Percentiles rank a stretch among this genome's conserved stretches.
phyloP scores from a whole-genome alignment of 1,140 invertebrate genomes.

The Bombyx mori region DNA sequence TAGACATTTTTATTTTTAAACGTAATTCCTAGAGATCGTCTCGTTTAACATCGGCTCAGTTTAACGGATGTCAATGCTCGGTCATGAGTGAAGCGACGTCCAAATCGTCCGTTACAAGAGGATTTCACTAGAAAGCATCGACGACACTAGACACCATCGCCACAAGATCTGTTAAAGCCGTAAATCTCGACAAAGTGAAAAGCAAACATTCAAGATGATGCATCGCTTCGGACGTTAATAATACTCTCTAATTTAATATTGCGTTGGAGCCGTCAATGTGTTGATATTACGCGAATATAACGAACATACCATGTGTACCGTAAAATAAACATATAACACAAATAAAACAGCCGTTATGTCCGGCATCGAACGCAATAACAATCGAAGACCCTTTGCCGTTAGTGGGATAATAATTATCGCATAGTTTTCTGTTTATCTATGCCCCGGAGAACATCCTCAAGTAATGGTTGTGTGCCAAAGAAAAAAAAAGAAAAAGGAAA shows the following conservation, averaged over 20 bases:
- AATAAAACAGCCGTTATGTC: constrained; percentile 40
- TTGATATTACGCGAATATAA: no score
- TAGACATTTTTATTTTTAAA: no score
- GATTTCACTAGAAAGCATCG: constrained; percentile 47
- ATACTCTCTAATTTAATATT: no score
- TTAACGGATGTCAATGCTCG: not conserved
- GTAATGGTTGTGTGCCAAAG: not conserved
- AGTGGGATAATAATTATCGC: constrained; percentile 33
- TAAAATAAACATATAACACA: not conserved
- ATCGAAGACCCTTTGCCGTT: constrained; percentile 41
- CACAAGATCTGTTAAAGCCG: constrained; percentile 25
- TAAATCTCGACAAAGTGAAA: constrained; percentile 38
- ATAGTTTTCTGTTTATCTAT: constrained; percentile 27
- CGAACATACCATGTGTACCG: no score
- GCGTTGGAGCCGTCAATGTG: no score
- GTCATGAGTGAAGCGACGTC: not conserved
- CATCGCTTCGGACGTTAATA: not conserved
- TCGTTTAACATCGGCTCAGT: not conserved
- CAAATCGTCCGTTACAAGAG: constrained; percentile 12
- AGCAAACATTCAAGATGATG: constrained; percentile 19
- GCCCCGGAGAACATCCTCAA: not conserved
- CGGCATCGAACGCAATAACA: constrained; percentile 53
- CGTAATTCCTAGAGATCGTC: not conserved
- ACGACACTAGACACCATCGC: constrained; percentile 34
- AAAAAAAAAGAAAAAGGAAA: not conserved